phyloP scores from a whole-genome alignment of 2,888 invertebrate species.

The Odiellus spinosus region DNA sequence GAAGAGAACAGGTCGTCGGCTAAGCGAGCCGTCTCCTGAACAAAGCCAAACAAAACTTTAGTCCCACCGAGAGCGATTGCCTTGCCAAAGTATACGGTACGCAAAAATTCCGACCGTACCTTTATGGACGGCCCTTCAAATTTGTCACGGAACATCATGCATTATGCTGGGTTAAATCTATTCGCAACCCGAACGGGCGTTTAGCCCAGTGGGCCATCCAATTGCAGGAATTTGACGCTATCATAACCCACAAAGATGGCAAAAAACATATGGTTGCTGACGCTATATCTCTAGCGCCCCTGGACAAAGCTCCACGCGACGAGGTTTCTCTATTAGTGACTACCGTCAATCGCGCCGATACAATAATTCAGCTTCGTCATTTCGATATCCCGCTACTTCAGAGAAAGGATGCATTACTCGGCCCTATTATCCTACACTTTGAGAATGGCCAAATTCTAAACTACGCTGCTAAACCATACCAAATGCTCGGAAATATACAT shows the following conservation, averaged over 20 bases:
- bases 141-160: conserved; percentile 34
- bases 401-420: too few relatives aligned
- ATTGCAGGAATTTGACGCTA: conserved; percentile 28
- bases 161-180: conserved; percentile 31
- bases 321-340: too few relatives aligned
- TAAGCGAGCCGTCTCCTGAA: conserved; percentile 15
- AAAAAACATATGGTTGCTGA: conserved; percentile 29
- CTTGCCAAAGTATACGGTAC: conserved; percentile 27
- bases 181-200: conserved; percentile 31
- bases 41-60: conserved; percentile 23
- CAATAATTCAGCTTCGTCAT: too few relatives aligned
- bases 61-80: conserved; percentile 31
- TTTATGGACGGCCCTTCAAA: conserved; percentile 27
- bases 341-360: too few relatives aligned
- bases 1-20: conserved; percentile 16
- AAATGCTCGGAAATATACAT: too few relatives aligned
- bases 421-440: too few relatives aligned
- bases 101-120: conserved; percentile 29
- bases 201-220: conserved; percentile 33
- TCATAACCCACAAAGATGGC: conserved; percentile 29
- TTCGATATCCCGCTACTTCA: too few relatives aligned
- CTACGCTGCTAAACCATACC: too few relatives aligned
- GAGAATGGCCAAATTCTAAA: too few relatives aligned
- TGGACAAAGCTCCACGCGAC: background rate
- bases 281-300: conserved; percentile 24